Conservation (phyloP, 2,113 vertebrate species). For the Melanostigma gelatinosum region DNA sequence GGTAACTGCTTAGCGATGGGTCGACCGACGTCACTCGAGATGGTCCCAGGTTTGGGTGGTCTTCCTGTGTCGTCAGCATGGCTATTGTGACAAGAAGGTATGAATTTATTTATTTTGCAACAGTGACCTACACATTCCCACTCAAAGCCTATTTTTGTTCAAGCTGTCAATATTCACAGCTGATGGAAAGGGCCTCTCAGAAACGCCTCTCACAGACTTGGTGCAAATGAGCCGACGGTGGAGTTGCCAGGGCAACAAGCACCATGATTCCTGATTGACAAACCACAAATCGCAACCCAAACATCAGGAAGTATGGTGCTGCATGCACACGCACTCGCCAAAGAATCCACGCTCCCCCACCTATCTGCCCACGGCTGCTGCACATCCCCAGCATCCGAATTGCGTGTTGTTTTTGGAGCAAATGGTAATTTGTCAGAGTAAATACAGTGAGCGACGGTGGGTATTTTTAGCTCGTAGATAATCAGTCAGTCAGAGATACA, state of each 20-base stretch:
- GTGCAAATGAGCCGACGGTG: conserved; percentile 38
- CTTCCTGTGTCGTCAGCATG: conserved; percentile 2
- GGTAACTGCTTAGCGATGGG: neutral
- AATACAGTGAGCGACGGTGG: conserved; percentile 46
- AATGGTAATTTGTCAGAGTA: conserved; percentile 55
- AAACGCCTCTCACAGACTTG: conserved; percentile 38
- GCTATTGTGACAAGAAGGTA: conserved; percentile 15
- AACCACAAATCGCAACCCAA: conserved; percentile 56
- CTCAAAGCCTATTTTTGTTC: conserved; percentile 35
- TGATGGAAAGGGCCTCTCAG: conserved; percentile 57
- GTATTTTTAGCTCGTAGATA: conserved; percentile 61
- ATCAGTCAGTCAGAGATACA: conserved; percentile 66
- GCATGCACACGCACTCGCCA: conserved; percentile 19
- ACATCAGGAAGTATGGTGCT: conserved; percentile 66
- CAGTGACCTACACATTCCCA: neutral
- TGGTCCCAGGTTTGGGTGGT: neutral
- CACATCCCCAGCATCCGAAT: conserved; percentile 30
- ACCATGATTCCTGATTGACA: conserved; percentile 54
- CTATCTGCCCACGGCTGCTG: conserved; percentile 62
- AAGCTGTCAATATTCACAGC: conserved; percentile 56
- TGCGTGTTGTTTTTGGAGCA: conserved; percentile 22
- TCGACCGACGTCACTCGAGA: neutral
- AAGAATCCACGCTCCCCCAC: conserved; percentile 55
- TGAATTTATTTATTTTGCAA: neutral
- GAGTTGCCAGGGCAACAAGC: conserved; percentile 75